Conservation (phyloP, 2,797 vertebrate genomes). For the Sorex maritimensis region DNA sequence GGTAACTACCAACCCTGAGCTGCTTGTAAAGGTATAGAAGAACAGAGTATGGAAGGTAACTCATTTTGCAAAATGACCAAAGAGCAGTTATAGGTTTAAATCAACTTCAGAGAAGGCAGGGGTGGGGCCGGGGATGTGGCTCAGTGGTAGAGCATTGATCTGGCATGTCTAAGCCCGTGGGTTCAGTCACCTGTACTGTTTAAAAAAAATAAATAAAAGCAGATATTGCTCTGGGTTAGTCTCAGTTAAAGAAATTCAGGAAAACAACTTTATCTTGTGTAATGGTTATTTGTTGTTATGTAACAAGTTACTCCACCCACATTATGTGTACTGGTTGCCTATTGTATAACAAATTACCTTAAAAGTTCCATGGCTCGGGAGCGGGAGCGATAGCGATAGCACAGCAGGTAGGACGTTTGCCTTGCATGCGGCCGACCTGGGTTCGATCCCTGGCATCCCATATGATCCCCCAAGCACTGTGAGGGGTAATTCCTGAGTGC, state of each 20-base stretch:
- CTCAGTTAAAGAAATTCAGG: background rate
- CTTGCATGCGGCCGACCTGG: no score
- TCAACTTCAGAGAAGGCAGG: background rate
- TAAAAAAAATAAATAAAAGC: background rate
- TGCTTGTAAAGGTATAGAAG: background rate
- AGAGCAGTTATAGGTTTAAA: background rate
- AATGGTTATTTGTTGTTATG: background rate
- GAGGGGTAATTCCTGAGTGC: no score
- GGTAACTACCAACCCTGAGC: background rate
- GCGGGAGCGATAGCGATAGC: background rate
- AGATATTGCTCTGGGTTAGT: background rate
- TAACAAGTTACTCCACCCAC: background rate
- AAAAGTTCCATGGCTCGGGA: conserved; percentile 4
- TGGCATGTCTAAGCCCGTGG: no score
- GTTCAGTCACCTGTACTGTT: no score
- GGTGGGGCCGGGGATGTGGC: background rate
- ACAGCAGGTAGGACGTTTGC: no score
- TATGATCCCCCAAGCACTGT: no score
- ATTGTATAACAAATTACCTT: background rate
- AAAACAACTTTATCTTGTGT: background rate
- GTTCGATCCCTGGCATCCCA: no score
- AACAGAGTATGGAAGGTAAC: background rate
- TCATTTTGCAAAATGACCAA: background rate
- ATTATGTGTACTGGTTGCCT: background rate
- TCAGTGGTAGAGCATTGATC: no score